Percentiles rank a stretch among this genome's conserved stretches.
Conservation (phyloP, 2,888 invertebrate genomes). For the Molorchus minor region DNA sequence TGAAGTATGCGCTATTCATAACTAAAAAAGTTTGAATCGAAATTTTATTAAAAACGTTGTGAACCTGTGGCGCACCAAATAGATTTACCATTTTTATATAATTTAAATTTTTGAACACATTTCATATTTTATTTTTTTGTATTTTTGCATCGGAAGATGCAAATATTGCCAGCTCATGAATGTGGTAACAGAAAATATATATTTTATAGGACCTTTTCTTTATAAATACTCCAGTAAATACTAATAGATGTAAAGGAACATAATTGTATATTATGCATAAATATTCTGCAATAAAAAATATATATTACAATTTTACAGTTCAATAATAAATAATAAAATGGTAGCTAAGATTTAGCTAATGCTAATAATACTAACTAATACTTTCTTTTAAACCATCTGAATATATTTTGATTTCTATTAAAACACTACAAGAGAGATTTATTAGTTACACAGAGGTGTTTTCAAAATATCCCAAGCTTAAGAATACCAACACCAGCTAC, state of each 20-base stretch:
- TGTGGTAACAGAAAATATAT: too few species aligned
- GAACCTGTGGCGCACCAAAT: too few species aligned
- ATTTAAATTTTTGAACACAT: too few species aligned
- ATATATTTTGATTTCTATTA: conserved; percentile 23
- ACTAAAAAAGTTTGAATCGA: too few species aligned
- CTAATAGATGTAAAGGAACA: neutral
- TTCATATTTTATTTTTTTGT: too few species aligned
- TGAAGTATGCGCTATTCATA: too few species aligned
- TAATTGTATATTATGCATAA: neutral
- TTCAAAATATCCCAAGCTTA: conserved; percentile 15
- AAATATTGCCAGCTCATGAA: too few species aligned
- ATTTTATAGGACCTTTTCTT: neutral
- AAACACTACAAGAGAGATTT: conserved; percentile 11
- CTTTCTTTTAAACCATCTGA: conserved; percentile 8
- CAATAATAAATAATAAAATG: too few species aligned
- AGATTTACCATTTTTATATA: too few species aligned
- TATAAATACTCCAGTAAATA: conserved; percentile 1
- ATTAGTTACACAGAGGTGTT: conserved; percentile 18
- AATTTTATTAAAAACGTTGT: too few species aligned
- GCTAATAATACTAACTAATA: conserved; percentile 17
- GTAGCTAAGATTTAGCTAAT: conserved; percentile 19
- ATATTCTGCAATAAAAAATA: conserved; percentile 2
- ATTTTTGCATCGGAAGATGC: too few species aligned
- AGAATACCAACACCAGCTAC: conserved; percentile 19
- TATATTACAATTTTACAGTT: conserved; percentile 13